Conservation (phyloP, 2,797 vertebrate genomes). For the Lateolabrax maculatus region DNA sequence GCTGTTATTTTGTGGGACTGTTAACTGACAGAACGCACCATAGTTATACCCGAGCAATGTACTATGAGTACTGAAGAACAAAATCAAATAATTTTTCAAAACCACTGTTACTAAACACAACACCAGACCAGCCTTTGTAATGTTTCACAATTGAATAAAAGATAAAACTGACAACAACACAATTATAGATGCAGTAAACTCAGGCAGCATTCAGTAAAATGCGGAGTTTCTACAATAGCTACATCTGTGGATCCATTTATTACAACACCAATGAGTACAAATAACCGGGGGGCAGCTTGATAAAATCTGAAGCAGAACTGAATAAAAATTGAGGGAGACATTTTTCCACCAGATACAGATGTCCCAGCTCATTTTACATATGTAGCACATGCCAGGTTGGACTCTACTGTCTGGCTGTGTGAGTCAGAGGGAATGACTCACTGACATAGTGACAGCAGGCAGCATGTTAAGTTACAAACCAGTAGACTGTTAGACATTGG, state of each 20-base stretch:
- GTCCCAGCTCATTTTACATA: conserved; percentile 27
- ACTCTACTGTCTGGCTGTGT: conserved; percentile 29
- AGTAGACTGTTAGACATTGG: conserved; percentile 57
- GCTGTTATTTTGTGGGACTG: background rate
- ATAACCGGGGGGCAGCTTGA: conserved; percentile 21
- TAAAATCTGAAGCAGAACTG: conserved; percentile 16
- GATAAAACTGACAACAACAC: conserved; percentile 25
- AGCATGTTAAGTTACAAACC: conserved; percentile 62
- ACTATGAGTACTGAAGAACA: background rate
- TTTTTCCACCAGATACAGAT: conserved; percentile 16
- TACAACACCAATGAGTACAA: conserved; percentile 29
- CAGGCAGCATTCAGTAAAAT: conserved; percentile 22
- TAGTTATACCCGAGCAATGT: background rate
- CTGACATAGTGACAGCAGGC: conserved; percentile 64
- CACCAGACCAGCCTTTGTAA: background rate
- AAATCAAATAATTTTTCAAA: background rate
- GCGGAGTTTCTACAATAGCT: conserved; percentile 9
- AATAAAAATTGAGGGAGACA: conserved; percentile 5
- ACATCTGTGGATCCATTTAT: conserved; percentile 38
- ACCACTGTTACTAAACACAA: background rate
- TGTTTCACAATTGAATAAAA: conserved; percentile 13
- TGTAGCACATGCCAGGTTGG: conserved; percentile 33
- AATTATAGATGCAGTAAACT: conserved; percentile 30
- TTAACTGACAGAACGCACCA: background rate
- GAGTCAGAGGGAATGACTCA: conserved; percentile 66